Evolutionary conservation across 2,888 invertebrate species (phyloP).

Genomic region (Platycheirus albimanus): DNA sequence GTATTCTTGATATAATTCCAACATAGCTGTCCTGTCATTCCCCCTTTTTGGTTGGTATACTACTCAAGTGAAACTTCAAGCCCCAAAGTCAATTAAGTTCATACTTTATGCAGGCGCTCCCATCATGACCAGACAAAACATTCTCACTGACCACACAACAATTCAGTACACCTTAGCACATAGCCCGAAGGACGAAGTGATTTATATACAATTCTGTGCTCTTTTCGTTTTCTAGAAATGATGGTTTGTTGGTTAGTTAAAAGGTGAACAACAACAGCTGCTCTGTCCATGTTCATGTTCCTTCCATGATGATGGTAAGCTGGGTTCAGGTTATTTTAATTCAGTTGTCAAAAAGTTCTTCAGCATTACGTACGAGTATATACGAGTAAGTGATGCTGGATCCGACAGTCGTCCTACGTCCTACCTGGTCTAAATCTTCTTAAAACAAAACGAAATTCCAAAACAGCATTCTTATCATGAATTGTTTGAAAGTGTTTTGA

Average conservation of each 20-base stretch:
- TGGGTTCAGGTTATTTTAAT: constrained; percentile 49
- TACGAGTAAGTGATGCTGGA: constrained; percentile 65
- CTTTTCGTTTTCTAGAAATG: neutral
- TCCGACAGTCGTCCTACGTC: no score
- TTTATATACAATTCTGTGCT: constrained; percentile 39
- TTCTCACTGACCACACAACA: constrained; percentile 64
- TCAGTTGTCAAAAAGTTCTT: constrained; percentile 62
- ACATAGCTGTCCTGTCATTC: constrained; percentile 25
- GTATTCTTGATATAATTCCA: constrained; percentile 33
- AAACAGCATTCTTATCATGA: constrained; percentile 6
- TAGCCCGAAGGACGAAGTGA: constrained; percentile 51
- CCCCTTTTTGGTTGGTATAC: neutral
- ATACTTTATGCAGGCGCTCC: constrained; percentile 69
- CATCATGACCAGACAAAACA: constrained; percentile 71
- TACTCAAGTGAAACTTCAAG: constrained; percentile 34
- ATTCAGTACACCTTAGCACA: constrained; percentile 66
- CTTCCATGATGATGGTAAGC: neutral
- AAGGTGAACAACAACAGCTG: constrained; percentile 46
- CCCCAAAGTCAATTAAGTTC: constrained; percentile 70
- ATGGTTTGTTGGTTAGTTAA: constrained; percentile 40
- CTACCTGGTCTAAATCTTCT: neutral
- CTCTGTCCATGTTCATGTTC: no score
- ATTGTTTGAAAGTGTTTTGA: constrained; percentile 51
- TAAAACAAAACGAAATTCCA: constrained; percentile 17
- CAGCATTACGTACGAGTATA: constrained; percentile 36